Evolutionary conservation across 2,888 invertebrate genomes (phyloP).

Genomic region (Drosophila ustulata): DNA sequence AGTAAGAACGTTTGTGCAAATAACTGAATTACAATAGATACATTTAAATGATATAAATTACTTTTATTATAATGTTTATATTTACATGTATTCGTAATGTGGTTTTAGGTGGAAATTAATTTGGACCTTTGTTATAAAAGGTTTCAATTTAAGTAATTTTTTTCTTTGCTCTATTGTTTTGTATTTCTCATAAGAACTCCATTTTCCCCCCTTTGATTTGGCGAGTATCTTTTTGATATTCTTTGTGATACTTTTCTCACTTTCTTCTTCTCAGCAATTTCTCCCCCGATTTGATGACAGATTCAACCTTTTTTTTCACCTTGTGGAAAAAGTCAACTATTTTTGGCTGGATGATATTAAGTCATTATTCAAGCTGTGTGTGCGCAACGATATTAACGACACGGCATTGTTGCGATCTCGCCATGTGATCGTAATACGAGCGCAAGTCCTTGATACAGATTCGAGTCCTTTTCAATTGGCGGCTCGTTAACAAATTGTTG

Average conservation of each 20-base stretch:
- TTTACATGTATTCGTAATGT: no score
- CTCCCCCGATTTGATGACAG: not conserved
- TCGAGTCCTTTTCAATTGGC: conserved; percentile 10
- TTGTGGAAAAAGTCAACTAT: conserved; percentile 25
- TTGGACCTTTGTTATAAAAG: no score
- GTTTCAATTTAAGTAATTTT: no score
- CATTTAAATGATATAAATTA: no score
- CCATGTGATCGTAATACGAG: no score
- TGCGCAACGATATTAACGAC: conserved; percentile 22
- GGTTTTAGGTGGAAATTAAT: no score
- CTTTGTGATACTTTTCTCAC: not conserved
- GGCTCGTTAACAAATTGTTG: conserved; percentile 40
- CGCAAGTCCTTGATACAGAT: no score
- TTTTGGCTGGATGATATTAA: conserved; percentile 26
- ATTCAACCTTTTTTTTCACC: conserved; percentile 5
- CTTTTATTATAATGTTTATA: no score
- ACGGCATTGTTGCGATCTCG: conserved; percentile 24
- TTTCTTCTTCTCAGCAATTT: conserved; percentile 1
- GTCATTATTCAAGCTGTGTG: conserved; percentile 58
- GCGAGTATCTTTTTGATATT: not conserved
- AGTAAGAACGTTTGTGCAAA: no score
- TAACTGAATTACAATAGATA: no score
- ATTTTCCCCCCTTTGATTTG: not conserved
- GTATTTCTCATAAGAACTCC: not conserved
- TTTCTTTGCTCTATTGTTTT: no score